Base-by-base conservation (phyloP, 2,888 invertebrate genomes). In the Sesia bembeciformis region DNA sequence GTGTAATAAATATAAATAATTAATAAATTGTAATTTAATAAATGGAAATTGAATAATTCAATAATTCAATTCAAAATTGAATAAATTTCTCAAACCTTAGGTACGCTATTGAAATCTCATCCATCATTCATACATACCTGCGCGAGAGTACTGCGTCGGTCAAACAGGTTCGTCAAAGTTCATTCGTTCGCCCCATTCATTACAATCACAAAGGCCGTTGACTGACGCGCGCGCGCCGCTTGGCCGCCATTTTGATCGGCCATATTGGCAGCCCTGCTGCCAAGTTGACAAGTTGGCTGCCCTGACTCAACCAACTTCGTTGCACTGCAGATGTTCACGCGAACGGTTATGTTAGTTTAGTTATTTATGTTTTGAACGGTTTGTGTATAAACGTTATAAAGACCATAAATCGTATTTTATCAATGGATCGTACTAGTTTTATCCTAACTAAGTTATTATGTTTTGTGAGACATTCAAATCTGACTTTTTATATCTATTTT, bases 321-420 rank as follows among this genome's bases (percentile, higher is more conserved):
- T 59, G 43, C 38, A 49, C 51, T 46, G 63, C 76, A 71, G 74
- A 69, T 76, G 73, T 73, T 71, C 75, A 76, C 68, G 72, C 73
- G 70, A 76, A 80, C 84, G 82, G 82, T 83, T 84, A 80, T 65
- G 71, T 77, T 84, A 83, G 78, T 80, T n/a, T n/a, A n/a, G n/a
- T n/a, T n/a, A n/a, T n/a, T n/a, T 80, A 74, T 81, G 76, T 80
- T 82, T 81, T 82, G 74, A 81, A 79, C 74, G 58, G 73, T 76
- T 75, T 64, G 68, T 67, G 65, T 64, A 65, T 63, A 57, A 56
- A 58, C 63, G 55, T 64, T 65, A 60, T 57, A 68, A 62, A 60
- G 60, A 60, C 64, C 61, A 56, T 57, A 58, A 52, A 65, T 66
- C 62, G 55, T 43, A 58, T 61, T 59, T 74, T 62, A 67, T 76